Evolutionary conservation across 2,888 invertebrate genomes (phyloP).

Genomic region (Cantharis rustica): DNA sequence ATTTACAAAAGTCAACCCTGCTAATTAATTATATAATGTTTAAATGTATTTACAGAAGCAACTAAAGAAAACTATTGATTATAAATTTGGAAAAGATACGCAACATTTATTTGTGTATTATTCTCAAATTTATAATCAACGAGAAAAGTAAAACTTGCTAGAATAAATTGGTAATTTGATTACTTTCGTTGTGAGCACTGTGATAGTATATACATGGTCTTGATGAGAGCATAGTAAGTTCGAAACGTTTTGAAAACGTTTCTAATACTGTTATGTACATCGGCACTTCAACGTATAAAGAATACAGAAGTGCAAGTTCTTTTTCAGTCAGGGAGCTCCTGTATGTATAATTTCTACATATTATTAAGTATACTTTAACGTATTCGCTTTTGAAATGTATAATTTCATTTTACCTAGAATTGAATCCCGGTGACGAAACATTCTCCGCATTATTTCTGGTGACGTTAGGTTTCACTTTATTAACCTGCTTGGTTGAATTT

Average conservation of each 20-base stretch:
- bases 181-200: neutral
- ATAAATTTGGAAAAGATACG: neutral
- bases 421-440: slow-evolving; percentile 70
- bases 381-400: neutral
- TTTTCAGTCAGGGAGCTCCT: neutral
- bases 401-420: slow-evolving; percentile 59
- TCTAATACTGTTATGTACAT: neutral
- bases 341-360: neutral
- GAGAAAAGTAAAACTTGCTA: neutral
- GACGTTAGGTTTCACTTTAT: slow-evolving; percentile 88
- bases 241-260: neutral
- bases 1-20: neutral
- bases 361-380: slow-evolving; percentile 15
- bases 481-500: slow-evolving; percentile 83
- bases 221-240: neutral
- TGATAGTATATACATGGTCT: neutral
- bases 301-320: neutral
- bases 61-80: neutral
- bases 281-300: neutral
- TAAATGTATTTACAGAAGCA: neutral
- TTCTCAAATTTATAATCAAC: neutral
- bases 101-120: neutral
- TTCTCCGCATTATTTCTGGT: slow-evolving; percentile 78
- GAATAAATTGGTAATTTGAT: neutral
- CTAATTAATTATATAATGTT: neutral